phyloP scores from a whole-genome alignment of 2,797 vertebrate genomes.

The Avahi laniger region DNA sequence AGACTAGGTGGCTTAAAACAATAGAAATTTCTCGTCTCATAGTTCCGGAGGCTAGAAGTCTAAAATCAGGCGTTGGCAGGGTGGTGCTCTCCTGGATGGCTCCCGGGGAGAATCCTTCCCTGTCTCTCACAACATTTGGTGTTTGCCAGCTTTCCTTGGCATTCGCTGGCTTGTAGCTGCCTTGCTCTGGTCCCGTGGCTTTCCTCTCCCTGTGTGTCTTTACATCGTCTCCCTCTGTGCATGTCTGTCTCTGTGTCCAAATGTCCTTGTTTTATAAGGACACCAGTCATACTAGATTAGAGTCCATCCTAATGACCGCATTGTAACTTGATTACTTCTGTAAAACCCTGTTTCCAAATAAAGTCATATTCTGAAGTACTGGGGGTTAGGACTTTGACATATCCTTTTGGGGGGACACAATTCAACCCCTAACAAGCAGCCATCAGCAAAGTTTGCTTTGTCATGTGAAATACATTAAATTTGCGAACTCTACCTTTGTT shows the following conservation, averaged over 20 bases:
- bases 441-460: not conserved
- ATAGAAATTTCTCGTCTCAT: not conserved
- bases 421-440: not conserved
- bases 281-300: not conserved
- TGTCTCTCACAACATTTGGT: not conserved
- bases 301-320: not conserved
- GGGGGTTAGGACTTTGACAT: not conserved
- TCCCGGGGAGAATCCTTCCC: not conserved
- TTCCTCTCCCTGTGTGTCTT: not conserved
- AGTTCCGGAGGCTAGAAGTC: not conserved
- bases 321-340: not conserved
- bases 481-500: not conserved
- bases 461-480: not conserved
- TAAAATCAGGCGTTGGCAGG: accelerated
- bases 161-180: not conserved
- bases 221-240: not conserved
- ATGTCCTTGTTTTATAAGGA: not conserved
- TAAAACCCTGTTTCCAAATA: not conserved
- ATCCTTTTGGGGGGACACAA: not conserved
- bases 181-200: not conserved
- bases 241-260: not conserved
- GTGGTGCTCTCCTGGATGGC: not conserved
- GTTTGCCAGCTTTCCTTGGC: not conserved
- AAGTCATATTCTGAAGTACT: not conserved
- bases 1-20: not conserved